Evolutionary conservation across 2,888 invertebrate genomes (phyloP).

Genomic region (Acanthococcus lagerstroemiae): DNA sequence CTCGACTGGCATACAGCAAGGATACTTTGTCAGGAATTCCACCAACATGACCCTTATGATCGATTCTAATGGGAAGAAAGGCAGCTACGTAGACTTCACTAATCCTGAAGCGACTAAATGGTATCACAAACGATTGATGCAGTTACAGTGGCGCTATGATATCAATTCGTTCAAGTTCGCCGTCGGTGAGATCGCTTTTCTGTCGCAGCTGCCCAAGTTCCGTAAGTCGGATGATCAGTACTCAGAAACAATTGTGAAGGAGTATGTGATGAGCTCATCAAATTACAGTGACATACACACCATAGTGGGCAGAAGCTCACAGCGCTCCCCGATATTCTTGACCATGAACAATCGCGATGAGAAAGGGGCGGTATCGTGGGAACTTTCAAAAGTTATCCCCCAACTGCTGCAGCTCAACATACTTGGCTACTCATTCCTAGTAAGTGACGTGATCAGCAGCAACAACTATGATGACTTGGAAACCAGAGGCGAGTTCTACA

Average conservation of each 20-base stretch:
- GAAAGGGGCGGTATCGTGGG: no score
- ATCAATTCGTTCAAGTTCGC: slow-evolving; percentile 72
- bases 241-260: slow-evolving; percentile 33
- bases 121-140: slow-evolving; percentile 44
- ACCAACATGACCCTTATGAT: slow-evolving; percentile 40
- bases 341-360: no score
- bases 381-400: no score
- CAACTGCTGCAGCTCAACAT: no score
- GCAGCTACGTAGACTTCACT: slow-evolving; percentile 63
- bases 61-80: slow-evolving; percentile 47
- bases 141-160: slow-evolving; percentile 51
- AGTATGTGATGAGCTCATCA: no score
- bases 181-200: slow-evolving; percentile 64
- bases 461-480: no score
- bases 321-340: no score
- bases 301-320: no score
- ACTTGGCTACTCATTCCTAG: no score
- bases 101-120: slow-evolving; percentile 52
- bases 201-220: slow-evolving; percentile 46
- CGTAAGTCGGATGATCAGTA: slow-evolving; percentile 21
- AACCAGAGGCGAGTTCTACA: no score
- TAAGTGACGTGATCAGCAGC: no score
- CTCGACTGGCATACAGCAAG: slow-evolving; percentile 48
- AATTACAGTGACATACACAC: no score
- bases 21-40: slow-evolving; percentile 46